Evolutionary conservation across 2,888 invertebrate genomes (phyloP), one percentile per base, ranked within the genome.

Genomic region (Morpho helenor): DNA sequence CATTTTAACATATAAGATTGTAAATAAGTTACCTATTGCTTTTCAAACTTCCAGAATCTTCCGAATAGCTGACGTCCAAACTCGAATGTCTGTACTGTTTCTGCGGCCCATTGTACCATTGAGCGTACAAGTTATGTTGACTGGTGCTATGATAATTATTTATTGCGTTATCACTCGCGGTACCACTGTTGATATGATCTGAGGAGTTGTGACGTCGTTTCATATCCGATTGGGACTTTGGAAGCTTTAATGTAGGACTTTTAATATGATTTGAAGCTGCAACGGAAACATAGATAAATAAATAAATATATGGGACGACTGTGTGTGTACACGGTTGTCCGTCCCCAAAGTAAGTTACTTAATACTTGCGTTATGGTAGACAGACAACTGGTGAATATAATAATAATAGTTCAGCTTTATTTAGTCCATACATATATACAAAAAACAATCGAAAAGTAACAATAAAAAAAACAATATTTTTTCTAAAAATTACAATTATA

Each of bases 41-140:
- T 58, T 93, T 93, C 76, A 94, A 92, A 71, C 94, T 95, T 44
- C 92, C 92, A 0, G 94, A 94, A 76, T 94, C 95, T 70, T 95
- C 95, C 0, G 94, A 94, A 64, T 90, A 91, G 44, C 88, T 89
- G 55, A 92, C 88, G 64, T 89, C 92, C 57, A 89, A 73, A 62
- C 92, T 92, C 0, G 84, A 86, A 63, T 86, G 83, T 46, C 83
- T 69, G 59, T 84, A 79, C 57, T 80, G 67, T 56, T 69, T 81
- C 65, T 82, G 79, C 2, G 75, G 63, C 56, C 80, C 73, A 64
- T 75, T 75, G 72, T 87, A 86, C 80, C 88, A 88, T 22, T 89
- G 88, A 2, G 76, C 74, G 64, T 87, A 80, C 52, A 87, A 58
- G 53, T 82, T 87, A 56, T 86, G 82, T 22, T 91, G 82, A 52